Base-by-base conservation (phyloP, 2,888 invertebrate species). In the Trachelus tabidus region DNA sequence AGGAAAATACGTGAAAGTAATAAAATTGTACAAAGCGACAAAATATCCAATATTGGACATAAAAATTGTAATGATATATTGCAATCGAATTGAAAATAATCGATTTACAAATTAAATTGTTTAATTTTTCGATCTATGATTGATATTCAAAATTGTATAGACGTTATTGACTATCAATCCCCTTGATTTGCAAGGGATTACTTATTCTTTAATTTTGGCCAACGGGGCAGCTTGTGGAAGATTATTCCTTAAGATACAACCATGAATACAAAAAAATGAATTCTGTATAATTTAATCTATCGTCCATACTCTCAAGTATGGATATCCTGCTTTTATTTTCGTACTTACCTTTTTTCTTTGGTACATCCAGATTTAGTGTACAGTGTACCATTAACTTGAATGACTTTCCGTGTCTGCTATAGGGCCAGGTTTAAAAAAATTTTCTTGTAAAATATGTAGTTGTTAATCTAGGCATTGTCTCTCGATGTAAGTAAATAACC, bases 381-480 rank as follows among this genome's bases (percentile, higher is more conserved):
- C 85, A 87, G 87, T 86, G 86, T 84, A 86, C 80, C 85, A 87
- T 80, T 80, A 86, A 85, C 83, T 85, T 85, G 79, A 83, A 83
- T 83, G 84, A 84, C 85, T 83, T 84, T 85, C 84, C 83, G 82
- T 84, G 81, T 83, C 83, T 83, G 84, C 83, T 85, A 84, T 86
- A 85, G 84, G 85, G 83, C 85, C 85, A 83, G 84, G 84, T 86
- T 85, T 84, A 80, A 82, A 35, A 35, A 86, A 83, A 33, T 83
- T 88, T 85, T 87, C 86, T 88, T 89, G 89, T 89, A 89, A 89
- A 86, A 88, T 88, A 87, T 88, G 87, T 87, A 87, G 87, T 87
- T 86, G 85, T 87, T 88, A 86, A 83, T 85, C 75, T 88, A 87
- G 85, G 82, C 74, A 84, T 83, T 87, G 82, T 81, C 86, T 88